phyloP scores from a whole-genome alignment of 2,113 vertebrate genomes.

The Campylomormyrus numenius region DNA sequence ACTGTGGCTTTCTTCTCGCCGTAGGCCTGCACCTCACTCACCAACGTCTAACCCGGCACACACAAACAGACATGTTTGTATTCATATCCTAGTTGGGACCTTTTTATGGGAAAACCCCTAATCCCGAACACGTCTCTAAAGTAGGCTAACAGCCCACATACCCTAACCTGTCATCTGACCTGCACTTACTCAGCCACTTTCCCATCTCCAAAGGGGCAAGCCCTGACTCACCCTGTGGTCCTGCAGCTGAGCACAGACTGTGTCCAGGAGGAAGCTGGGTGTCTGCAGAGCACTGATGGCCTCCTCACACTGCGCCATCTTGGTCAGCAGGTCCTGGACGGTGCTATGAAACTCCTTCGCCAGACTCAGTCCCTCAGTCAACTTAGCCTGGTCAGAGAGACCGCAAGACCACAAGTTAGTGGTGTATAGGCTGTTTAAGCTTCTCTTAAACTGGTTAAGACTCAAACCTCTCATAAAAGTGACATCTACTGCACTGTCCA shows the following conservation, averaged over 20 bases:
- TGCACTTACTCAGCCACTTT: background rate
- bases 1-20: constrained; percentile 56
- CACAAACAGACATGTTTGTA: background rate
- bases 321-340: constrained; percentile 69
- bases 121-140: background rate
- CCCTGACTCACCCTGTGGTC: constrained; percentile 72
- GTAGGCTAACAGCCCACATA: background rate
- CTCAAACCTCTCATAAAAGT: background rate
- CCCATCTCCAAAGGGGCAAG: constrained; percentile 20
- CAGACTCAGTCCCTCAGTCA: constrained; percentile 68
- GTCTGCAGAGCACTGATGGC: constrained; percentile 48
- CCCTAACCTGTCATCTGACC: background rate
- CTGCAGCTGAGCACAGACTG: constrained; percentile 64
- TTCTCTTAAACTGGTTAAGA: background rate
- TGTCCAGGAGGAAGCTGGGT: constrained; percentile 72
- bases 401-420: background rate
- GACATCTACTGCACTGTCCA: background rate
- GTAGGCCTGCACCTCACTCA: constrained; percentile 56
- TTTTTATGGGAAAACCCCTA: background rate
- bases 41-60: constrained; percentile 51
- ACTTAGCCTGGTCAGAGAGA: constrained; percentile 54
- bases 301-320: constrained; percentile 67
- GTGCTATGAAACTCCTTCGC: constrained; percentile 73
- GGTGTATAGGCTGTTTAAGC: background rate
- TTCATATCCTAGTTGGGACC: background rate